Conservation (phyloP, 2,888 invertebrate genomes). For the Sturmia bella region DNA sequence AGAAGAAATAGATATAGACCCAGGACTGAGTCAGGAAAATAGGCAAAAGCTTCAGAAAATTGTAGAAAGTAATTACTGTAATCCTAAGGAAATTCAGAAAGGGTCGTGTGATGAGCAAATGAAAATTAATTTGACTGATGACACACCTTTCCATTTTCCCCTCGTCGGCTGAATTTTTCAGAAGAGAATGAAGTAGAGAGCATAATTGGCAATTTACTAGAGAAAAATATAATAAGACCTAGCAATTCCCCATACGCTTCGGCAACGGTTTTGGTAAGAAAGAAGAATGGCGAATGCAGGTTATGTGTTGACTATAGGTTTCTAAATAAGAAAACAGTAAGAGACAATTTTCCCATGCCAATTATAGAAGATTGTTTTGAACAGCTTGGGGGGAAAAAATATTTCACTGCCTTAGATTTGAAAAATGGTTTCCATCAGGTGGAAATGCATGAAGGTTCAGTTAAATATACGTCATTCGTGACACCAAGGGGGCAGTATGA, state of each 20-base stretch:
- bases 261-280: slow-evolving; percentile 4
- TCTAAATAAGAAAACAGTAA: too few species aligned
- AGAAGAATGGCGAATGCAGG: slow-evolving; percentile 1
- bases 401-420: too few species aligned
- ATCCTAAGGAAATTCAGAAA: background rate
- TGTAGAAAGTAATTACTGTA: background rate
- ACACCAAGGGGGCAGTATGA: too few species aligned
- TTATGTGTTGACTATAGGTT: slow-evolving; percentile 22
- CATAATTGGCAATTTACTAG: background rate
- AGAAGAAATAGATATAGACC: slow-evolving; percentile 11
- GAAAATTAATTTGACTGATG: slow-evolving; percentile 7
- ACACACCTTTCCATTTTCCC: background rate
- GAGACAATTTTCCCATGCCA: too few species aligned
- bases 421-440: too few species aligned
- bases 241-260: slow-evolving; percentile 22
- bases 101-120: background rate
- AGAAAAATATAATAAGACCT: background rate
- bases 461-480: too few species aligned
- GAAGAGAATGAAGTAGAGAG: slow-evolving; percentile 3
- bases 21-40: slow-evolving; percentile 5
- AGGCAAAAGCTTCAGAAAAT: background rate
- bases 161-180: too few species aligned
- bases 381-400: too few species aligned
- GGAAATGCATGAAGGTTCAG: too few species aligned
- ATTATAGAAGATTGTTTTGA: too few species aligned